Conservation (phyloP, 2,888 invertebrate species). For the Rotaria sp. region DNA sequence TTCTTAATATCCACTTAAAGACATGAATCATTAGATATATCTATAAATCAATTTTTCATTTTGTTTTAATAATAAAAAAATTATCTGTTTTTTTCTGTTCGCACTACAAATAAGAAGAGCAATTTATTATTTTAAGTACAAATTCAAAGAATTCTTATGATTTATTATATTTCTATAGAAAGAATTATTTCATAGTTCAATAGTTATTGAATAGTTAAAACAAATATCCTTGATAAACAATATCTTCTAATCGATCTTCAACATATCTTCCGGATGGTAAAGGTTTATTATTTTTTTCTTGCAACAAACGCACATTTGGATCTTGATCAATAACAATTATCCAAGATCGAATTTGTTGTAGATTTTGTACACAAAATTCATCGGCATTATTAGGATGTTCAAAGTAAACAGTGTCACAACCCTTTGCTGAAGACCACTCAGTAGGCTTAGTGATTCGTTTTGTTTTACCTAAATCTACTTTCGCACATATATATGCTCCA, state of each 20-base stretch:
- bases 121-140: no score
- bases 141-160: no score
- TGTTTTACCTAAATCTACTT: neutral
- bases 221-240: neutral
- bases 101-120: no score
- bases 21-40: no score
- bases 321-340: neutral
- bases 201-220: neutral
- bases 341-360: neutral
- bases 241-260: neutral
- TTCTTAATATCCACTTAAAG: no score
- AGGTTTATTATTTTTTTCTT: neutral
- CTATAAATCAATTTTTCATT: no score
- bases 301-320: neutral
- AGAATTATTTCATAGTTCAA: no score
- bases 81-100: no score
- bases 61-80: no score
- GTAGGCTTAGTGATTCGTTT: neutral
- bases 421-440: neutral
- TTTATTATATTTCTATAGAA: no score
- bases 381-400: neutral
- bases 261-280: neutral
- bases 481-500: slow-evolving; percentile 27
- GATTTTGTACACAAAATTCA: neutral
- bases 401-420: neutral